A percentile compares a stretch with the other conserved stretches of the same genome.
phyloP scores from a whole-genome alignment of 2,113 vertebrate species.

The Vicugna pacos region DNA sequence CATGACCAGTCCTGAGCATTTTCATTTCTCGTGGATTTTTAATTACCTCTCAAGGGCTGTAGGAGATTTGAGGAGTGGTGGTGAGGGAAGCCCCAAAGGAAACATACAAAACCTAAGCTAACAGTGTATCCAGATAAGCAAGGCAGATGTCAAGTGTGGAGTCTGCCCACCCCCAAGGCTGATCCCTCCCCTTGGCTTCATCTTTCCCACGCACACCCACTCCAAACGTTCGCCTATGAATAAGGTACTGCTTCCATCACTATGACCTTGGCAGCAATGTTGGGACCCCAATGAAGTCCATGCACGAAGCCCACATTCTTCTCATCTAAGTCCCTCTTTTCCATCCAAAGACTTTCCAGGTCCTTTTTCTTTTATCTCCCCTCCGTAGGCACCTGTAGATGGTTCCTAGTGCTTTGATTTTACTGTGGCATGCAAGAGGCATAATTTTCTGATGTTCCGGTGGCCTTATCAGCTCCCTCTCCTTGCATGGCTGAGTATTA shows the following conservation, averaged over 20 bases:
- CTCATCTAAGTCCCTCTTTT: background rate
- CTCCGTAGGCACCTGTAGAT: background rate
- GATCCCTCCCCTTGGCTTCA: fast-evolving
- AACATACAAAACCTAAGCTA: background rate
- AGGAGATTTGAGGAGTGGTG: background rate
- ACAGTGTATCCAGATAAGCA: background rate
- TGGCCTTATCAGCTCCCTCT: slow-evolving; percentile 29
- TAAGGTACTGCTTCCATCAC: fast-evolving
- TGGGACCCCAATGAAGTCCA: background rate
- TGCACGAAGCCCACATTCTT: background rate
- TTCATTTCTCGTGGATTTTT: too few species aligned
- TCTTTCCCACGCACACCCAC: background rate
- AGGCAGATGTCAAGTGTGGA: background rate
- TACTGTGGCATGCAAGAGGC: background rate
- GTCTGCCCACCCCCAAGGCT: background rate
- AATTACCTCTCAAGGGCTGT: background rate
- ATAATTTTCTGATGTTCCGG: background rate
- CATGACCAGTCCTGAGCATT: background rate
- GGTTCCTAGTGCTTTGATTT: background rate
- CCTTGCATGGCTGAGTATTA: background rate
- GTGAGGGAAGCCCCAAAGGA: background rate
- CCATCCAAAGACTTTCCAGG: background rate
- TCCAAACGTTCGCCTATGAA: too few species aligned
- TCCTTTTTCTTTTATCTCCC: background rate
- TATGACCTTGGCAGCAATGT: background rate